Percentiles rank a stretch among this genome's conserved stretches.
phyloP scores from a whole-genome alignment of 2,888 invertebrate species.

The Cantharis rufa region DNA sequence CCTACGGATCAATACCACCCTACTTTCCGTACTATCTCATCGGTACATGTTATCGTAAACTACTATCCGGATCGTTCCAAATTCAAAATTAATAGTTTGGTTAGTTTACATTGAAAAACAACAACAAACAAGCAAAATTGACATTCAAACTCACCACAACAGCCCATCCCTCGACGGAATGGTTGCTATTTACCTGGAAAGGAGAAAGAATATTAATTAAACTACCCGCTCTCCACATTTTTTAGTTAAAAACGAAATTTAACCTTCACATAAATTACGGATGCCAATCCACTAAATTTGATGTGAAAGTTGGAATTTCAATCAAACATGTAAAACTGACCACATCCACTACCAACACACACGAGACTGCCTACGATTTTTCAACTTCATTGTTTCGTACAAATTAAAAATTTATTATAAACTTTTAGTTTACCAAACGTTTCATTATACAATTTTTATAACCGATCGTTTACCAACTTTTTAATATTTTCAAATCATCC shows the following conservation, averaged over 20 bases:
- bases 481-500: neutral
- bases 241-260: neutral
- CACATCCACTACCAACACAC: neutral
- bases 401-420: neutral
- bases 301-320: neutral
- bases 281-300: neutral
- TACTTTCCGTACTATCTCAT: constrained; percentile 28
- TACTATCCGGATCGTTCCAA: neutral
- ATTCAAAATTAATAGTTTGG: neutral
- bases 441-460: neutral
- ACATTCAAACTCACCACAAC: neutral
- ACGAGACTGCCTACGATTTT: neutral
- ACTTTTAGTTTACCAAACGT: neutral
- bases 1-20: constrained; percentile 35
- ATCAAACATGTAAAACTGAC: neutral
- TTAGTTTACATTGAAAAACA: neutral
- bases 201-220: neutral
- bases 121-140: neutral
- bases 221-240: neutral
- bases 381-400: neutral
- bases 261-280: neutral
- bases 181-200: neutral
- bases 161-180: neutral
- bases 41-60: constrained; percentile 5
- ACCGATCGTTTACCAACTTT: neutral